A percentile compares a stretch with the other conserved stretches of the same genome.
Conservation (phyloP, 1,140 invertebrate genomes). For the Gonioctena quinquepunctata region DNA sequence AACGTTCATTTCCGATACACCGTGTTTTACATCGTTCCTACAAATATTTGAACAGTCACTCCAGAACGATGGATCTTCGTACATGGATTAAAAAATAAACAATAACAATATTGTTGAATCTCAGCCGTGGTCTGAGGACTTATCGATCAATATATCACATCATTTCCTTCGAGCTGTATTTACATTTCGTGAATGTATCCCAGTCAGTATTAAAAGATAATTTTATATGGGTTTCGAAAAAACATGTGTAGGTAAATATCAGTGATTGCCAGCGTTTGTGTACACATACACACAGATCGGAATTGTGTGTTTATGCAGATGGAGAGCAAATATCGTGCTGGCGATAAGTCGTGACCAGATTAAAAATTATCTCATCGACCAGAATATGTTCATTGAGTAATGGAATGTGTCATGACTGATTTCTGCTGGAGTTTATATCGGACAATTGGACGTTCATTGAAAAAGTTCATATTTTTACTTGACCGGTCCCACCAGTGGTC, state of each 20-base stretch:
- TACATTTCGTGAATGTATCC: neutral
- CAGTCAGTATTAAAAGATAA: neutral
- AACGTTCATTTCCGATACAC: neutral
- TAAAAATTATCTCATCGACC: too few relatives aligned
- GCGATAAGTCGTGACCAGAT: neutral
- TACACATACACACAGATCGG: neutral
- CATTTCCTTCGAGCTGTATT: neutral
- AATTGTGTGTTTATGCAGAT: neutral
- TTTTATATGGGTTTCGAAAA: neutral
- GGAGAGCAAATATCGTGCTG: neutral
- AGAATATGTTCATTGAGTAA: too few relatives aligned
- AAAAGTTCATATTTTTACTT: too few relatives aligned
- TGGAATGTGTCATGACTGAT: too few relatives aligned
- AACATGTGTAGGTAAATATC: neutral
- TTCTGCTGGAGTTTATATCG: too few relatives aligned
- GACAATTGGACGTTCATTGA: too few relatives aligned
- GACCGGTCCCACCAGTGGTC: too few relatives aligned
- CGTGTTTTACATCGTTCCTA: neutral
- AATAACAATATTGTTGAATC: neutral
- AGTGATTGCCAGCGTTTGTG: neutral
- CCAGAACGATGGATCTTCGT: neutral
- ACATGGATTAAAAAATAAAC: neutral
- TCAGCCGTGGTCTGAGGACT: neutral
- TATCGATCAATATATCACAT: neutral
- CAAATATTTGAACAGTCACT: neutral